phyloP scores from a whole-genome alignment of 2,113 vertebrate genomes.

The Pantherophis guttatus region DNA sequence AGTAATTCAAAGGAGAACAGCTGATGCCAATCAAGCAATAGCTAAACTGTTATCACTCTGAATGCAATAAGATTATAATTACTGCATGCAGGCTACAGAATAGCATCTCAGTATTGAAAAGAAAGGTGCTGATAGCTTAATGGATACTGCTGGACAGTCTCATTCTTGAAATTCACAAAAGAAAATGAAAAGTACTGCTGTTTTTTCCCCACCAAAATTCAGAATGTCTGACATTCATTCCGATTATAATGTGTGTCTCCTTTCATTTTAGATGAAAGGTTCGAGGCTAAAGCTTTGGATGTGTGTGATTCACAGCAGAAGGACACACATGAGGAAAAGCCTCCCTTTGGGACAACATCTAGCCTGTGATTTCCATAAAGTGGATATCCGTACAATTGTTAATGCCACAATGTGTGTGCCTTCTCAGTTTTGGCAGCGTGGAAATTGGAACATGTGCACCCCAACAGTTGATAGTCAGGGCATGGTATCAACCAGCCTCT shows the following conservation, averaged over 20 bases:
- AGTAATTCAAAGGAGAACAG: constrained; percentile 43
- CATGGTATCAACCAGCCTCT: neutral
- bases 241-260: constrained; percentile 50
- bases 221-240: constrained; percentile 47
- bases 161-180: constrained; percentile 42
- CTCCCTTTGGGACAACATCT: constrained; percentile 37
- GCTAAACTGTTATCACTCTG: constrained; percentile 53
- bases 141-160: constrained; percentile 55
- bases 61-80: constrained; percentile 60
- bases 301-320: constrained; percentile 30
- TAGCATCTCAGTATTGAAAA: constrained; percentile 58
- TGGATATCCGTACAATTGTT: neutral
- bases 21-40: constrained; percentile 54
- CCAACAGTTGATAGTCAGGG: neutral
- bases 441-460: neutral
- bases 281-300: constrained; percentile 27
- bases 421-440: neutral
- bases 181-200: constrained; percentile 26
- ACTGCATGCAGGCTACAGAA: constrained; percentile 53
- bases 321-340: constrained; percentile 24
- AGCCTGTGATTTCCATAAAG: neutral
- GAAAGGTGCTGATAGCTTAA: constrained; percentile 62
- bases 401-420: neutral
- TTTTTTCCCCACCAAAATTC: constrained; percentile 33
- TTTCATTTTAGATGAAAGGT: constrained; percentile 31